Conservation (phyloP, 2,888 invertebrate genomes). For the Ceramica pisi region DNA sequence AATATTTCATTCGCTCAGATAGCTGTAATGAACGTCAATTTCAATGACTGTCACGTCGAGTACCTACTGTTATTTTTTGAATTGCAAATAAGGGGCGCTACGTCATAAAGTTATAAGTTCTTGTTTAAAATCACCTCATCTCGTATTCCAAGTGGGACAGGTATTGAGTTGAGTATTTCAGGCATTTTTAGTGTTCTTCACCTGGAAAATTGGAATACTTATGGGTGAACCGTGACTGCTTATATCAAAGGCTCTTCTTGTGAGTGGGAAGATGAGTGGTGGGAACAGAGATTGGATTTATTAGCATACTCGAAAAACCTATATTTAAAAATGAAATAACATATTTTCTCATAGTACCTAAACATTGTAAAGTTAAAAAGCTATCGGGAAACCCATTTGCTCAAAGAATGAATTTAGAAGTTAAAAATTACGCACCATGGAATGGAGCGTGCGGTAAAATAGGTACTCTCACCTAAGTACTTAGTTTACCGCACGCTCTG, state of each 20-base stretch:
- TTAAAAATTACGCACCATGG: too few relatives aligned
- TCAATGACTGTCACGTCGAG: conserved; percentile 68
- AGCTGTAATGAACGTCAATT: conserved; percentile 70
- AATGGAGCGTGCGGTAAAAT: too few relatives aligned
- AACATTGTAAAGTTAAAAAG: neutral
- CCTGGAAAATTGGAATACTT: conserved; percentile 44
- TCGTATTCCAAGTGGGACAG: conserved; percentile 49
- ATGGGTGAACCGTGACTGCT: conserved; percentile 31
- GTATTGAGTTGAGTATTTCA: conserved; percentile 43
- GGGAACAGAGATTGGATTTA: neutral
- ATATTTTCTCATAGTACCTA: neutral
- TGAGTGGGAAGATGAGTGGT: neutral
- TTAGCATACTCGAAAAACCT: neutral
- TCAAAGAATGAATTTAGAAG: too few relatives aligned
- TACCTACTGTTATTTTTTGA: conserved; percentile 60
- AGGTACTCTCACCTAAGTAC: too few relatives aligned
- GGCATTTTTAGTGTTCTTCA: conserved; percentile 42
- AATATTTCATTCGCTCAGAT: conserved; percentile 71
- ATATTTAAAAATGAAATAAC: neutral
- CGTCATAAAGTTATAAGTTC: conserved; percentile 58
- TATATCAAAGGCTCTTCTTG: conserved; percentile 17
- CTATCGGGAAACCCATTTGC: neutral
- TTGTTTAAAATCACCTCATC: conserved; percentile 57
- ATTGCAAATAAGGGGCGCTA: conserved; percentile 59
- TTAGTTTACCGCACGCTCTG: too few relatives aligned